Conservation (phyloP, 2,113 vertebrate species). For the Corythoichthys haematopterus region DNA sequence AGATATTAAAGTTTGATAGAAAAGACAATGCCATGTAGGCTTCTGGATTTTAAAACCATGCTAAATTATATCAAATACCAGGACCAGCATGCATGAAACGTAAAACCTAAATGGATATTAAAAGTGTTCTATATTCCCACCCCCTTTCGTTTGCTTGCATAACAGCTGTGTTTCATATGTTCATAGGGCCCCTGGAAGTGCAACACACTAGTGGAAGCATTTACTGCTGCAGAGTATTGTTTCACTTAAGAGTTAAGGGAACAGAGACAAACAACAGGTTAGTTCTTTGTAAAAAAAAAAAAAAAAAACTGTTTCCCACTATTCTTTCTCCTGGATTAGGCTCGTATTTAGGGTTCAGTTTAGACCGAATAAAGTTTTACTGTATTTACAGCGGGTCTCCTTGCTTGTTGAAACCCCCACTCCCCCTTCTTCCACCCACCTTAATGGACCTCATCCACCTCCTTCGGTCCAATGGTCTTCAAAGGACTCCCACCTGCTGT, state of each 20-base stretch:
- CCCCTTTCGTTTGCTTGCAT: constrained; percentile 47
- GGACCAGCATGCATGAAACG: constrained; percentile 13
- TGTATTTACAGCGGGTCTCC: constrained; percentile 48
- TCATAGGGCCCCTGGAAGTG: constrained; percentile 63
- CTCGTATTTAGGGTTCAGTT: constrained; percentile 60
- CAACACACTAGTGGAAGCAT: constrained; percentile 68
- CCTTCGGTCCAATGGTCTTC: constrained; percentile 52
- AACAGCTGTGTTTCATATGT: constrained; percentile 76
- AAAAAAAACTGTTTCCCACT: constrained; percentile 31
- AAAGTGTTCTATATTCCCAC: constrained; percentile 40
- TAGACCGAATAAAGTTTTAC: constrained; percentile 54
- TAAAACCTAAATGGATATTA: constrained; percentile 29
- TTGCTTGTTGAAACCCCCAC: constrained; percentile 27
- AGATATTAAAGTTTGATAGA: neutral
- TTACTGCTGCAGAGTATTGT: constrained; percentile 58
- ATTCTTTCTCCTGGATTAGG: constrained; percentile 44
- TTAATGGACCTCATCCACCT: constrained; percentile 35
- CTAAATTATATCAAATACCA: neutral
- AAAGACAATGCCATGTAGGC: neutral
- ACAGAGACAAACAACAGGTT: constrained; percentile 31
- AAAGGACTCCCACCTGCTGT: constrained; percentile 59
- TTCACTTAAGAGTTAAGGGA: constrained; percentile 45
- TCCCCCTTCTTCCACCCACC: neutral
- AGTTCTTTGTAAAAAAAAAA: neutral
- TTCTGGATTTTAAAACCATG: constrained; percentile 3